Conservation (phyloP, 1,140 invertebrate species). For the Littorina saxatilis region DNA sequence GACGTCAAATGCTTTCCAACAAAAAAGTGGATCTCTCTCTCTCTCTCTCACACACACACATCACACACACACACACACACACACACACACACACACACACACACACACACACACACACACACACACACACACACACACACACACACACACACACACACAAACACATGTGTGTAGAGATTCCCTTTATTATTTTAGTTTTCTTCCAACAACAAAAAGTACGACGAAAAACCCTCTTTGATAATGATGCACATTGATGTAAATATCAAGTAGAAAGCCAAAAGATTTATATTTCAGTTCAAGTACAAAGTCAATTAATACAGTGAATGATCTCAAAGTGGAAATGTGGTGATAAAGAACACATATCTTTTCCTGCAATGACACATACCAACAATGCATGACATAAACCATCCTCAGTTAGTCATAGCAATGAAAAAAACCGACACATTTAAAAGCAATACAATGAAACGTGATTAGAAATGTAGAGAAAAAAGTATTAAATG, state of each 20-base stretch:
- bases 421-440: too few relatives aligned
- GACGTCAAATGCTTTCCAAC: too few relatives aligned
- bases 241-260: background rate
- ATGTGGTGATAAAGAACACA: too few relatives aligned
- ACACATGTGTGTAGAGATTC: background rate
- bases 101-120: background rate
- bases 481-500: too few relatives aligned
- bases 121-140: conserved; percentile 15
- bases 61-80: conserved; percentile 21
- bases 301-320: background rate
- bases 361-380: too few relatives aligned
- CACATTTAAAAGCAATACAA: too few relatives aligned
- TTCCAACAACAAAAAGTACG: background rate
- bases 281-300: background rate
- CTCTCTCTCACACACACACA: conserved; percentile 13
- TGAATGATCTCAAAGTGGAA: background rate
- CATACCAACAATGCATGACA: too few relatives aligned
- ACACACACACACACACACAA: background rate
- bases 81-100: conserved; percentile 19
- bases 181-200: background rate
- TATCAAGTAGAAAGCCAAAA: background rate
- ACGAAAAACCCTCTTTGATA: background rate
- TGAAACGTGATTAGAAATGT: too few relatives aligned
- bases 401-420: too few relatives aligned
- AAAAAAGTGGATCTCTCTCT: too few relatives aligned